These are phyloP conservation scores for Patella vulgata DNA, from an alignment of 1,140 invertebrate genomes.

Conservation along the genomic window DNA sequence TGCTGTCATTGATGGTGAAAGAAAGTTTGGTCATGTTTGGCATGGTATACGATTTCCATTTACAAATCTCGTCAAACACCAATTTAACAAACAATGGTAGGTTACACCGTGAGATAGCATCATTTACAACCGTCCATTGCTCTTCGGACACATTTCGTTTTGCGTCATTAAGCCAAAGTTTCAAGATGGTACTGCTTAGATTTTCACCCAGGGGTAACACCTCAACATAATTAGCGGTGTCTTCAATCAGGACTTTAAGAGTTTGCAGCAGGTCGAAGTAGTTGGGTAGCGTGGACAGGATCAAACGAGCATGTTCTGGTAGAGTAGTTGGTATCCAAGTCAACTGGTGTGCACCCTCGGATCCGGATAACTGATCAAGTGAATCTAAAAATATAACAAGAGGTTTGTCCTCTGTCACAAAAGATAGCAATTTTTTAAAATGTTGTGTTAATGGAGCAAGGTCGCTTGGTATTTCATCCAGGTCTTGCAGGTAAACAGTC, in stretches of 20 bases:
- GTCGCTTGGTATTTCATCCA: slow-evolving; percentile 95
- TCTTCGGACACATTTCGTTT: slow-evolving; percentile 81
- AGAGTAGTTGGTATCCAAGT: slow-evolving; percentile 94
- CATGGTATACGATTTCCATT: slow-evolving; percentile 97
- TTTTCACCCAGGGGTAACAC: slow-evolving; percentile 73
- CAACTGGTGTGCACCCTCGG: slow-evolving; percentile 93
- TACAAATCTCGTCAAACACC: slow-evolving; percentile 86
- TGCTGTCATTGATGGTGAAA: slow-evolving; percentile 96
- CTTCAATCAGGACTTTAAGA: slow-evolving; percentile 88
- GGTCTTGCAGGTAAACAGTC: slow-evolving; percentile 91
- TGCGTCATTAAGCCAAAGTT: slow-evolving; percentile 94
- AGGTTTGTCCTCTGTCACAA: slow-evolving; percentile 65
- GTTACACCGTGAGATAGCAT: slow-evolving; percentile 90
- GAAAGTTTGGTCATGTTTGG: slow-evolving; percentile 91
- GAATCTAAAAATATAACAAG: slow-evolving; percentile 65
- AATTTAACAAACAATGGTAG: slow-evolving; percentile 97
- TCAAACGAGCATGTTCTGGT: slow-evolving; percentile 89
- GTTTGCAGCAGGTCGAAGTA: slow-evolving; percentile 62
- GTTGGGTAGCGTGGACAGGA: slow-evolving; percentile 73
- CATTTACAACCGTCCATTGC: slow-evolving; percentile 94
- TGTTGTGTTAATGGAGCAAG: slow-evolving; percentile 93
- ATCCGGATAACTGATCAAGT: slow-evolving; percentile 80
- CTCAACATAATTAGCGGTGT: slow-evolving; percentile 85
- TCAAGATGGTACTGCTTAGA: slow-evolving; percentile 91
- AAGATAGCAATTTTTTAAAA: slow-evolving; percentile 87